A percentile compares a stretch with the other conserved stretches of the same genome.
Conservation (phyloP, 2,113 vertebrate species). For the Chlorocebus sabaeus region DNA sequence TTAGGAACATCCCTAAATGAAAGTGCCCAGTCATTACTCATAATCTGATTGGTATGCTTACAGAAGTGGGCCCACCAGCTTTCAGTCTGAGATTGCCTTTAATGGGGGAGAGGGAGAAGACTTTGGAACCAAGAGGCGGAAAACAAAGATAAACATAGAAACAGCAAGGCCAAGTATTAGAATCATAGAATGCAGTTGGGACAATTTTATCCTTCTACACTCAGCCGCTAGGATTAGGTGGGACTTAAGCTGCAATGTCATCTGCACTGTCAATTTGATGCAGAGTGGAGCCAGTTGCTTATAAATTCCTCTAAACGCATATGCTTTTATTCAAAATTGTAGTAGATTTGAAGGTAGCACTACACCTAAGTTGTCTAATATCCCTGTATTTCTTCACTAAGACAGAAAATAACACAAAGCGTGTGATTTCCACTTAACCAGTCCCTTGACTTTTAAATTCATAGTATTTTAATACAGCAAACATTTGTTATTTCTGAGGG, state of each 20-base stretch:
- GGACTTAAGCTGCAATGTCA: conserved; percentile 19
- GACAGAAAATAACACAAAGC: background rate
- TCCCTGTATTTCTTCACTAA: background rate
- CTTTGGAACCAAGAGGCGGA: conserved; percentile 63
- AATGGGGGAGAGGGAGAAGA: conserved; percentile 57
- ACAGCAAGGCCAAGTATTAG: conserved; percentile 62
- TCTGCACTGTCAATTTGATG: background rate
- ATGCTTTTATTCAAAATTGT: background rate
- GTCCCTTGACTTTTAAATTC: background rate
- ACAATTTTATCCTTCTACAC: conserved; percentile 61
- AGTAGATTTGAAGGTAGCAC: background rate
- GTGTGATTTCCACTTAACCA: background rate
- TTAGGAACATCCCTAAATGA: conserved; percentile 73
- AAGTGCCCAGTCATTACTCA: conserved; percentile 77
- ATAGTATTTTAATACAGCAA: background rate
- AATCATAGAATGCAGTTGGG: conserved; percentile 61
- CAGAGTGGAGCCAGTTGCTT: background rate
- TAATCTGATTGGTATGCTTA: conserved; percentile 60
- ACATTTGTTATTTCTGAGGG: background rate
- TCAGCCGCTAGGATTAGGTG: conserved; percentile 52
- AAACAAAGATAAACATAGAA: conserved; percentile 81
- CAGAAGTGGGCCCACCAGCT: conserved; percentile 67
- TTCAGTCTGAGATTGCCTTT: conserved; percentile 72
- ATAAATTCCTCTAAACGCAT: background rate
- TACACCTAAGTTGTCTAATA: background rate